Percentiles rank a stretch among this genome's conserved stretches.
Evolutionary conservation across 2,113 vertebrate species (phyloP).

Genomic region (Megaleporinus macrocephalus): DNA sequence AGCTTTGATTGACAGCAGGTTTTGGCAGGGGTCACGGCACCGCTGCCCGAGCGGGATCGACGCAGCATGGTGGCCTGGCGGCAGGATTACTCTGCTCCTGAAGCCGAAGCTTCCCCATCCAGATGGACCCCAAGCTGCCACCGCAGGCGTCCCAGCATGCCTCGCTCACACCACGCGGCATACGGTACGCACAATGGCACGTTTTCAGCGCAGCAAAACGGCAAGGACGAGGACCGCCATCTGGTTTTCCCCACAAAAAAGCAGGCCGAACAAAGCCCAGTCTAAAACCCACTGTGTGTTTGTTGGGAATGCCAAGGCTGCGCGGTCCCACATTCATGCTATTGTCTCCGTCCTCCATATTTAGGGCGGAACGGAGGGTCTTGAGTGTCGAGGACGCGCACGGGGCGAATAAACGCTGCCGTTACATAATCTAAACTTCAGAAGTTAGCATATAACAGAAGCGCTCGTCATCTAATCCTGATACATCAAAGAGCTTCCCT

Average conservation of each 20-base stretch:
- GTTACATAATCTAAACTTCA: not conserved
- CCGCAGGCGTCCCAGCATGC: conserved; percentile 55
- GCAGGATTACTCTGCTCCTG: conserved; percentile 8
- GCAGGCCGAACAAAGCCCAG: conserved; percentile 46
- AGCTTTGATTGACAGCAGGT: not conserved
- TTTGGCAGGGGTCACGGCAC: conserved; percentile 33
- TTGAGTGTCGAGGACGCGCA: not conserved
- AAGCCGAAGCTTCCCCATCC: conserved; percentile 28
- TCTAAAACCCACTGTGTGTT: conserved; percentile 41
- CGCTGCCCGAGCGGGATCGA: conserved; percentile 19
- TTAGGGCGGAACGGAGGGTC: not conserved
- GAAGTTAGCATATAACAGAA: not conserved
- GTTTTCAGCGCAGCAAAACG: conserved; percentile 40
- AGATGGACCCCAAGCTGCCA: conserved; percentile 45
- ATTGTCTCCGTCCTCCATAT: not conserved
- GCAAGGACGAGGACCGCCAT: conserved; percentile 51
- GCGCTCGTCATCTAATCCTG: not conserved
- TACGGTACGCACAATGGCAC: conserved; percentile 31
- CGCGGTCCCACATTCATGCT: not conserved
- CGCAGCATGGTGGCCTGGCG: not conserved
- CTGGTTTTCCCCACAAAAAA: conserved; percentile 44
- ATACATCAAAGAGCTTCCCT: conserved; percentile 11
- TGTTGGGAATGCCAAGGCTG: conserved; percentile 14
- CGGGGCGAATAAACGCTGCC: not conserved
- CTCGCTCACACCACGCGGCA: conserved; percentile 40